A percentile compares a stretch with the other conserved stretches of the same genome.
Conservation (phyloP, 2,797 vertebrate species). For the Apogon hyalosoma region DNA sequence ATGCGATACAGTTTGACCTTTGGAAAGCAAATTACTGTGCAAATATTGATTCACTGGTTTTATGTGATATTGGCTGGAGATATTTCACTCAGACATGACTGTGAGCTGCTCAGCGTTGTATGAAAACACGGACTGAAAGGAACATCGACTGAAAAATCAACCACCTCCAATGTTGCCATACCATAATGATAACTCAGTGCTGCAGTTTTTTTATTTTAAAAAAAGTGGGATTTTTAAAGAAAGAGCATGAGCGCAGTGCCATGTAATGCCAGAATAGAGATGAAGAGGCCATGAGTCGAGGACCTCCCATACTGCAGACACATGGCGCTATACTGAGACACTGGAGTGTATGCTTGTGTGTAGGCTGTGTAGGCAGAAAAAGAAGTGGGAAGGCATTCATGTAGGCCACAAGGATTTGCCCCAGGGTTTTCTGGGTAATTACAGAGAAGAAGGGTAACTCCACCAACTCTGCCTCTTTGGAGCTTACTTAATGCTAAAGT, state of each 20-base stretch:
- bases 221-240: conserved; percentile 6
- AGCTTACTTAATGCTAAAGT: conserved; percentile 45
- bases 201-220: background rate
- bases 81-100: conserved; percentile 5
- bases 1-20: conserved; percentile 62
- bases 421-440: conserved; percentile 77
- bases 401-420: conserved; percentile 72
- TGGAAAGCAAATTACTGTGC: conserved; percentile 56
- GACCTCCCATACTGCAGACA: conserved; percentile 80
- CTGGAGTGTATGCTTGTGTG: conserved; percentile 21
- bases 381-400: conserved; percentile 49
- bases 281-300: conserved; percentile 40
- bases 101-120: background rate
- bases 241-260: conserved; percentile 29
- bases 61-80: conserved; percentile 13
- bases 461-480: conserved; percentile 58
- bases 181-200: conserved; percentile 22
- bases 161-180: conserved; percentile 28
- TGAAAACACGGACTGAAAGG: background rate
- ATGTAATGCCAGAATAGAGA: conserved; percentile 27
- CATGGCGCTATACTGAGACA: conserved; percentile 57
- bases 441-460: conserved; percentile 73
- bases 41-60: conserved; percentile 62
- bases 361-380: conserved; percentile 36
- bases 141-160: conserved; percentile 9